Conservation (phyloP, 2,113 vertebrate species). For the Gallinago undulata region DNA sequence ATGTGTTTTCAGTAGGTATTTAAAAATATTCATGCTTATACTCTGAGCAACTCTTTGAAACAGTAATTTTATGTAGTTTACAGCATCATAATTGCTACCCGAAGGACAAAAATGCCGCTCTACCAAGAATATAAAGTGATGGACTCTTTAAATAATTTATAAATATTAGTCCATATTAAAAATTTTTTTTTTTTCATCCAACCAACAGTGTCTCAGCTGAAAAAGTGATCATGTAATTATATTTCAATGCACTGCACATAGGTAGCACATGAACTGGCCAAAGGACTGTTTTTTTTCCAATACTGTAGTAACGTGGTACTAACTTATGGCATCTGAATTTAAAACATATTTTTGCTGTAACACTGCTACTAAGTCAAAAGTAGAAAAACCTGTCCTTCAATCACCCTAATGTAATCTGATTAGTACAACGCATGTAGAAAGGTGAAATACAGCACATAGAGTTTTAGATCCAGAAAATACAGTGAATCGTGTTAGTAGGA, state of each 20-base stretch:
- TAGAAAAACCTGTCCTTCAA: neutral
- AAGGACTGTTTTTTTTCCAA: neutral
- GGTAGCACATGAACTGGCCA: neutral
- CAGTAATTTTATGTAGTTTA: slow-evolving; percentile 23
- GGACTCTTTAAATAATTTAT: neutral
- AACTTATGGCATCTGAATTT: neutral
- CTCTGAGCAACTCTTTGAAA: slow-evolving; percentile 14
- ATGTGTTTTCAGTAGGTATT: neutral
- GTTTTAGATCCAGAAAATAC: neutral
- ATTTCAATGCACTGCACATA: neutral
- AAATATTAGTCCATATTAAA: too few species aligned
- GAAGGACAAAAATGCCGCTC: slow-evolving; percentile 34
- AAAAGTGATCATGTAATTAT: neutral
- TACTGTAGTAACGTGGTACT: neutral
- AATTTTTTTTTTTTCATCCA: neutral
- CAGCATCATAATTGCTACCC: neutral
- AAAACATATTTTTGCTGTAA: neutral
- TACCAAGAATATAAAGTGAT: neutral
- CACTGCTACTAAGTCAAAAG: neutral
- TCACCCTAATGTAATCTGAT: neutral
- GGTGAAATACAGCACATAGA: neutral
- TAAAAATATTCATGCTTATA: neutral
- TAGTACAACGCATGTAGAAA: neutral
- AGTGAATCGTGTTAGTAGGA: neutral
- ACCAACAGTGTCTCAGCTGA: neutral